Conservation (phyloP, 2,797 vertebrate genomes). For the Tamandua tetradactyla region DNA sequence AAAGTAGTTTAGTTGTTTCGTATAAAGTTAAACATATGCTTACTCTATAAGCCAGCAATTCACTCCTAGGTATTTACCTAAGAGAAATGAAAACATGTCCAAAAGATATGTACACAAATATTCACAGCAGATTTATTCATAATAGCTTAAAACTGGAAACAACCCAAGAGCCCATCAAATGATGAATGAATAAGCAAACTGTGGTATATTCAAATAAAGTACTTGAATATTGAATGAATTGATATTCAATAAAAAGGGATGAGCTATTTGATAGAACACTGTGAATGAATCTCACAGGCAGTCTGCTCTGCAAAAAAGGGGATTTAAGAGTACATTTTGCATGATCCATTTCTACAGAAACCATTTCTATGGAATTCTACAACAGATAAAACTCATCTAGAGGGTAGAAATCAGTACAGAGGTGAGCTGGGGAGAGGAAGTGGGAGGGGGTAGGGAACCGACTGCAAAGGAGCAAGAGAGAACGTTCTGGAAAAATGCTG, state of each 20-base stretch:
- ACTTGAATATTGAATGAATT: too few relatives aligned
- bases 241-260: background rate
- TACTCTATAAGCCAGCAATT: background rate
- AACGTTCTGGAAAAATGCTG: background rate
- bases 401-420: background rate
- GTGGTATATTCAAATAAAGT: background rate
- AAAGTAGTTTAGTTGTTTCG: slow-evolving; percentile 1
- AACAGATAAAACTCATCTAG: background rate
- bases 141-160: slow-evolving; percentile 26
- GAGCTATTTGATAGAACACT: background rate
- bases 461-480: background rate
- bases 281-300: background rate
- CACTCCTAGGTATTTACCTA: background rate
- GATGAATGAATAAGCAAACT: background rate
- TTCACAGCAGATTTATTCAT: background rate
- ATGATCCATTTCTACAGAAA: background rate
- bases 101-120: background rate
- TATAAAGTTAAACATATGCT: background rate
- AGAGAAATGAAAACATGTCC: background rate
- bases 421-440: background rate
- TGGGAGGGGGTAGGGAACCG: background rate
- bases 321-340: background rate
- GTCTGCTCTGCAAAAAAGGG: background rate
- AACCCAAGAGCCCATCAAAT: background rate
- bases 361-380: background rate